phyloP scores from a whole-genome alignment of 2,888 invertebrate species.

The Ecliptopera silaceata region DNA sequence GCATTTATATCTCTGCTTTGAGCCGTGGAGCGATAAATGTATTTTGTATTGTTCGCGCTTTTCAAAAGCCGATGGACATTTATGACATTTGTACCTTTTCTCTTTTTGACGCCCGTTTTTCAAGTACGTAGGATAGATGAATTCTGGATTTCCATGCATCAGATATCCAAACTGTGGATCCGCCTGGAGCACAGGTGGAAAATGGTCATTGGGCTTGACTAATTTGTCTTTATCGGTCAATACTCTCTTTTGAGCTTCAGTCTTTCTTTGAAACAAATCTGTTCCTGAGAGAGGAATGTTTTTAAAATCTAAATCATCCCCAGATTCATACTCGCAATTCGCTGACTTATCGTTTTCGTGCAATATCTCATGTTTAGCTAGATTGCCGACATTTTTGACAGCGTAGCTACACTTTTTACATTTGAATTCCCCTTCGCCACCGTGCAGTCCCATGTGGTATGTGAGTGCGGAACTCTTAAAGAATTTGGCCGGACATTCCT shows the following conservation, averaged over 20 bases:
- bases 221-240: slow-evolving; percentile 76
- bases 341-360: slow-evolving; percentile 70
- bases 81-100: slow-evolving; percentile 91
- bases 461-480: slow-evolving; percentile 87
- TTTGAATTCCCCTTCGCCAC: slow-evolving; percentile 84
- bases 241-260: slow-evolving; percentile 82
- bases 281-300: slow-evolving; percentile 85
- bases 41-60: slow-evolving; percentile 93
- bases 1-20: slow-evolving; percentile 92
- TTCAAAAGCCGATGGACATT: slow-evolving; percentile 94
- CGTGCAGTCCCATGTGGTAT: slow-evolving; percentile 87
- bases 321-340: slow-evolving; percentile 74
- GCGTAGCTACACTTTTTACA: slow-evolving; percentile 89
- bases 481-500: slow-evolving; percentile 88
- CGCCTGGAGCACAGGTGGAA: slow-evolving; percentile 78
- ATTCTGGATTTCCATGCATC: slow-evolving; percentile 90
- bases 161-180: slow-evolving; percentile 87
- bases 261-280: slow-evolving; percentile 85
- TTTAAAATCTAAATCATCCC: slow-evolving; percentile 75
- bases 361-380: slow-evolving; percentile 85
- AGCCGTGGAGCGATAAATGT: slow-evolving; percentile 91
- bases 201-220: slow-evolving; percentile 79
- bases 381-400: slow-evolving; percentile 86
- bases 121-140: slow-evolving; percentile 88
- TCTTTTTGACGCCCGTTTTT: slow-evolving; percentile 89